Evolutionary conservation across 2,797 vertebrate species (phyloP).

Genomic region (Pogonophryne albipinna): DNA sequence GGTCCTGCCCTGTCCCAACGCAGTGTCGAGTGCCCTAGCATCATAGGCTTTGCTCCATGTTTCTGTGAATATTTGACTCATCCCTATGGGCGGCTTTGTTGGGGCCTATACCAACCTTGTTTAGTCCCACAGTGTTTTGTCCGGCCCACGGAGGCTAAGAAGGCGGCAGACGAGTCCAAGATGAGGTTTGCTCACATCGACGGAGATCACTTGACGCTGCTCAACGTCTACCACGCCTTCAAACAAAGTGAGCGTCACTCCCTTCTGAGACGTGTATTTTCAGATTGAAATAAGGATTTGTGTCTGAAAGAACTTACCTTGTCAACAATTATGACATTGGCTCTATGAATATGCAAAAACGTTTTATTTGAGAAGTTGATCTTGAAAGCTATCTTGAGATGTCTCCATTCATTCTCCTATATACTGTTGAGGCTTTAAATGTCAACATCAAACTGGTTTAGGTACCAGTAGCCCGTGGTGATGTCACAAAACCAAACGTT

Average conservation of each 20-base stretch:
- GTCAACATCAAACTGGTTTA: neutral
- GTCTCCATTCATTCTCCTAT: neutral
- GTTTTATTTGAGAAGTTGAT: neutral
- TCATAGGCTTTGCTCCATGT: constrained; percentile 94
- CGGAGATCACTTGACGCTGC: constrained; percentile 99
- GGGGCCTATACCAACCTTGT: constrained; percentile 99
- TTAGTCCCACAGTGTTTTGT: constrained; percentile 99
- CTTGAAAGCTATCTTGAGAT: neutral
- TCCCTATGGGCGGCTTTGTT: constrained; percentile 99
- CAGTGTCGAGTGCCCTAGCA: constrained; percentile 96
- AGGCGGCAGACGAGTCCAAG: constrained; percentile 99
- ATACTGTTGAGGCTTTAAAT: neutral
- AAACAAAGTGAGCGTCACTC: constrained; percentile 95
- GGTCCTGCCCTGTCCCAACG: constrained; percentile 91
- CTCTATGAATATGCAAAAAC: neutral
- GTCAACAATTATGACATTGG: neutral
- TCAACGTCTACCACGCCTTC: constrained; percentile 99
- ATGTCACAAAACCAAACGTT: neutral
- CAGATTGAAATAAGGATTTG: constrained; percentile 43
- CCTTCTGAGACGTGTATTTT: neutral
- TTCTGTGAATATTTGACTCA: constrained; percentile 98
- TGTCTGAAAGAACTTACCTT: neutral
- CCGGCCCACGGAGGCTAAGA: constrained; percentile 99
- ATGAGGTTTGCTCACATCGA: constrained; percentile 99
- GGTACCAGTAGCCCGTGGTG: neutral